phyloP scores from a whole-genome alignment of 2,888 invertebrate genomes.

The Dolomedes plantarius region DNA sequence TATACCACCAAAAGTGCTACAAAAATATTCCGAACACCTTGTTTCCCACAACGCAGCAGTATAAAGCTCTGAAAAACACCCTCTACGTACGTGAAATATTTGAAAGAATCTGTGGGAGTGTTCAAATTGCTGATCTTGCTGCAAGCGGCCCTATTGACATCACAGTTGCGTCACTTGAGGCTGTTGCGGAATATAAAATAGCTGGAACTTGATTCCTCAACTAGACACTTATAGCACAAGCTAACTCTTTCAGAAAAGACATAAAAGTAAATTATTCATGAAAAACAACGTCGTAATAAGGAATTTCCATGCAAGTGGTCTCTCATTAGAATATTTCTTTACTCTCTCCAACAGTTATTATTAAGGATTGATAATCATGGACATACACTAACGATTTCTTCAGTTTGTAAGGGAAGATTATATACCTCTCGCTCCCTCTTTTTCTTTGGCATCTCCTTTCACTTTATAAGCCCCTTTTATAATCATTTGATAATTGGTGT shows the following conservation, averaged over 20 bases:
- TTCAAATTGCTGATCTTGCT: neutral
- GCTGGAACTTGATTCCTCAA: neutral
- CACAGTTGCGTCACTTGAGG: neutral
- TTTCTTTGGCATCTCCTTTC: too few relatives aligned
- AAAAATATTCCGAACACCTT: too few relatives aligned
- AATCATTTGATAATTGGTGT: too few relatives aligned
- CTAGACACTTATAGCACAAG: neutral
- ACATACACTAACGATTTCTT: neutral
- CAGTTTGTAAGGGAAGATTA: too few relatives aligned
- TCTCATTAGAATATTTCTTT: neutral
- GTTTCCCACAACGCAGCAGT: too few relatives aligned
- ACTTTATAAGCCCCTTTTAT: too few relatives aligned
- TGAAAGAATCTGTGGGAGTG: neutral
- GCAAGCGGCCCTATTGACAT: neutral
- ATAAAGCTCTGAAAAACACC: too few relatives aligned
- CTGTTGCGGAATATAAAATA: neutral
- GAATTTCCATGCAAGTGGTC: slow-evolving; percentile 12
- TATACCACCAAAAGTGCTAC: too few relatives aligned
- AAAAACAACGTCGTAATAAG: neutral
- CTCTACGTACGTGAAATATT: neutral
- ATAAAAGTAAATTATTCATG: slow-evolving; percentile 14
- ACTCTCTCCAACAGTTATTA: neutral
- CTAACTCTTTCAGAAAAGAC: neutral
- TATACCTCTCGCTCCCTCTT: too few relatives aligned
- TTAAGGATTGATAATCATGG: neutral